These are phyloP conservation scores for Lineus longissimus DNA, from an alignment of 1,140 invertebrate genomes.

Conservation along the genomic window DNA sequence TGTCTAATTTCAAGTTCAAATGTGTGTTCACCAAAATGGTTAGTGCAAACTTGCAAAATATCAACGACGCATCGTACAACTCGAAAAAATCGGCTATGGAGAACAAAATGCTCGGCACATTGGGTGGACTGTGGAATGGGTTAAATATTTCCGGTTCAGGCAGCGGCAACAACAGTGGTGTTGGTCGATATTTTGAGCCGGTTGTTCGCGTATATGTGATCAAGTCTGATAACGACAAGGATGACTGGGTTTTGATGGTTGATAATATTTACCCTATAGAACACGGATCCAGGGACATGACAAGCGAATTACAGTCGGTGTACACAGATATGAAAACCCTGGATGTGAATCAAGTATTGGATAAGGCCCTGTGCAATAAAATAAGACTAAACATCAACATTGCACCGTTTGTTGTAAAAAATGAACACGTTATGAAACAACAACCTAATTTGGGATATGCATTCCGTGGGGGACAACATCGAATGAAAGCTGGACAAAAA, in stretches of 20 bases:
- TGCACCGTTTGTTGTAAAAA: not conserved
- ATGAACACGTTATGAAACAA: conserved; percentile 7
- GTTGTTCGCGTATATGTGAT: conserved; percentile 8
- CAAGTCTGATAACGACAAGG: conserved; percentile 1
- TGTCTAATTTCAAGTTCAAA: conserved; percentile 7
- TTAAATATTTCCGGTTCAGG: not conserved
- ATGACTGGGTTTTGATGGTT: conserved; percentile 4
- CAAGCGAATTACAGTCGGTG: not conserved
- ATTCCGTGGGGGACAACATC: not conserved
- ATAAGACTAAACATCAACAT: not conserved
- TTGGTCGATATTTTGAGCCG: not conserved
- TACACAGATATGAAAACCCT: conserved; percentile 3
- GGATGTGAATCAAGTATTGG: conserved; percentile 3
- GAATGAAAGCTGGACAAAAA: no score
- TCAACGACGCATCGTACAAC: conserved; percentile 3
- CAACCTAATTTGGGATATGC: not conserved
- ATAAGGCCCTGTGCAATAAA: conserved; percentile 5
- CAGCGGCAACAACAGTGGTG: not conserved
- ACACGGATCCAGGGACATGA: not conserved
- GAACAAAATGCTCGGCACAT: not conserved
- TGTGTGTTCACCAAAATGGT: conserved; percentile 5
- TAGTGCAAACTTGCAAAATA: not conserved
- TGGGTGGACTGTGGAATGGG: conserved; percentile 3
- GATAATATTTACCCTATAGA: conserved; percentile 2
- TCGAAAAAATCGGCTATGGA: not conserved